phyloP scores from a whole-genome alignment of 2,888 invertebrate genomes.

The Hydraecia micacea region DNA sequence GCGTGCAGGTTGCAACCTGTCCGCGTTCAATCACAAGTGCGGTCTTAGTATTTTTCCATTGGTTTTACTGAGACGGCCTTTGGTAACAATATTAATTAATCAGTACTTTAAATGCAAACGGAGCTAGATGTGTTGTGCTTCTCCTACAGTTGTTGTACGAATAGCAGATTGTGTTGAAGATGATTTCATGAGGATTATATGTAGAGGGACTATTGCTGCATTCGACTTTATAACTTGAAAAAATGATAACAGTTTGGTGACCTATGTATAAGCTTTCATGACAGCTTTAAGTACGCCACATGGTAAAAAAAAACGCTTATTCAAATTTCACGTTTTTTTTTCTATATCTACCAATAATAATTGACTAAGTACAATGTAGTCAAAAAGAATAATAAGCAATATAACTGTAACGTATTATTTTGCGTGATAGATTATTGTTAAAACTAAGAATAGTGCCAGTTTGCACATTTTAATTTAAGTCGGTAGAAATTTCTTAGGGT shows the following conservation, averaged over 20 bases:
- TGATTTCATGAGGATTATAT: conserved; percentile 5
- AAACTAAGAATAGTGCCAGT: background rate
- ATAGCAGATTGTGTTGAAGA: conserved; percentile 20
- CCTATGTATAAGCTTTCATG: background rate
- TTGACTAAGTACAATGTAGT: no score
- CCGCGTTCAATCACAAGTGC: no score
- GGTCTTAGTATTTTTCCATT: no score
- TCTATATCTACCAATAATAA: no score
- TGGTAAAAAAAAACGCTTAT: background rate
- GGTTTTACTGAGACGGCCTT: no score
- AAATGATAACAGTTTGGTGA: background rate
- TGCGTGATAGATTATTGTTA: background rate
- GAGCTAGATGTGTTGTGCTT: no score
- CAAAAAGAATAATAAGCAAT: background rate
- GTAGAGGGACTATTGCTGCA: background rate
- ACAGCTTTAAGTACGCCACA: no score
- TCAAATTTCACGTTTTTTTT: no score
- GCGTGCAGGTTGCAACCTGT: no score
- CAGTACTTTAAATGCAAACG: no score
- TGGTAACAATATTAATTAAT: no score
- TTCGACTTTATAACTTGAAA: background rate
- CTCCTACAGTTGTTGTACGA: conserved; percentile 50
- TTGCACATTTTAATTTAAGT: background rate
- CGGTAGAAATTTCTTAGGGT: background rate
- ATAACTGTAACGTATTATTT: background rate